Evolutionary conservation across 1,140 invertebrate genomes (phyloP).

Genomic region (Popillia japonica): DNA sequence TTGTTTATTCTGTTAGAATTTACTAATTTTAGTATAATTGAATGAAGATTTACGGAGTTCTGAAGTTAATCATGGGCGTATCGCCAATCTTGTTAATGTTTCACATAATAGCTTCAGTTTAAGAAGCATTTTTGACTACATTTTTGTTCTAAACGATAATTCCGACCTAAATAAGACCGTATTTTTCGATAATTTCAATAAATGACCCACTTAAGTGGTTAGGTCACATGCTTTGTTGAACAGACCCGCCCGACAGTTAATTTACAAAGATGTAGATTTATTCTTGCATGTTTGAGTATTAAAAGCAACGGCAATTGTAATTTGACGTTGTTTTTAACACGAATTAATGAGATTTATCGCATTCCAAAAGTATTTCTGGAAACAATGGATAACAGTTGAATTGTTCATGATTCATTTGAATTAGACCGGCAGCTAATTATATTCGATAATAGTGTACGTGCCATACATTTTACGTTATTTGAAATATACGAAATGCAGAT

Average conservation of each 20-base stretch:
- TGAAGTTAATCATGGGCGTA: slow-evolving; percentile 41
- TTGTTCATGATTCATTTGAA: background rate
- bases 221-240: slow-evolving; percentile 43
- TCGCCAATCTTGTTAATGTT: slow-evolving; percentile 32
- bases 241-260: slow-evolving; percentile 41
- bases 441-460: background rate
- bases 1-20: background rate
- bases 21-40: background rate
- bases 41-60: background rate
- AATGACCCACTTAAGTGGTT: slow-evolving; percentile 43
- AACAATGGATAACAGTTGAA: background rate
- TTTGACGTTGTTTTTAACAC: background rate
- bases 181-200: slow-evolving; percentile 14
- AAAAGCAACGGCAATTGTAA: background rate
- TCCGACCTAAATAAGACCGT: background rate
- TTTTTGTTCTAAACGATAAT: background rate
- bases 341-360: background rate
- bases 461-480: background rate
- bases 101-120: background rate
- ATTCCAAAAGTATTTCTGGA: background rate
- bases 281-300: background rate
- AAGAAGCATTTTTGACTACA: background rate
- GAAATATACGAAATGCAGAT: background rate
- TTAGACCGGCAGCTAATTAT: background rate
- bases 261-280: slow-evolving; percentile 28